A percentile compares a stretch with the other conserved stretches of the same genome.
Conservation (phyloP, 2,113 vertebrate genomes). For the Semnornis frantzii region DNA sequence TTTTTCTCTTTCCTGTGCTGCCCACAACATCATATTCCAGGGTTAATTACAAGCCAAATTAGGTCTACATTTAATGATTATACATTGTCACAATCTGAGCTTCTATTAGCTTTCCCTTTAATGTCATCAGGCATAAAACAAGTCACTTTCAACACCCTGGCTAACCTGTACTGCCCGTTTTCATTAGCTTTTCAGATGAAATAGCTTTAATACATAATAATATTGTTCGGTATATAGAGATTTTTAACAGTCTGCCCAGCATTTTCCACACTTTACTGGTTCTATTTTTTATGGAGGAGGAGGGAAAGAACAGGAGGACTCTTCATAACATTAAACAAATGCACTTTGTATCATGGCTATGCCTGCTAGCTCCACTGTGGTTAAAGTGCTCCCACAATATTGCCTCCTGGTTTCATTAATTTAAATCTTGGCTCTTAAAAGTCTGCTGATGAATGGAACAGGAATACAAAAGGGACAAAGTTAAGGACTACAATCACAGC, state of each 20-base stretch:
- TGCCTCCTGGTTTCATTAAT: not conserved
- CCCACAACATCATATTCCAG: conserved; percentile 8
- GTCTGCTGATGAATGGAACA: not conserved
- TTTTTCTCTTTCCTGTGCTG: not conserved
- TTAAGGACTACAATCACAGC: not conserved
- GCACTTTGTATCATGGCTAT: not conserved
- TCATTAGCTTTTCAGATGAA: conserved; percentile 28
- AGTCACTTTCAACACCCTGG: conserved; percentile 16
- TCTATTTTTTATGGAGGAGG: not conserved
- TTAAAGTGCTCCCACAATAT: not conserved
- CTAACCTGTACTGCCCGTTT: not conserved
- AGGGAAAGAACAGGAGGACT: not conserved
- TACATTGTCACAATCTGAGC: conserved; percentile 25
- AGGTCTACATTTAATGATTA: conserved; percentile 61
- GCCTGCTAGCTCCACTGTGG: not conserved
- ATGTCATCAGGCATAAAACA: conserved; percentile 16
- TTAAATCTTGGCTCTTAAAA: not conserved
- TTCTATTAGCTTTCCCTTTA: conserved; percentile 55
- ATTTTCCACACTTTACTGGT: conserved; percentile 5
- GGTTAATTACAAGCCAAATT: conserved; percentile 58
- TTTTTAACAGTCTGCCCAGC: conserved; percentile 21
- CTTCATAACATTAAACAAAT: not conserved
- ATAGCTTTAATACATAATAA: not conserved
- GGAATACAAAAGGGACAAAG: not conserved
- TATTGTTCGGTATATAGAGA: not conserved